Base-by-base conservation (phyloP, 2,888 invertebrate genomes). In the Bhutanitis thaidina region DNA sequence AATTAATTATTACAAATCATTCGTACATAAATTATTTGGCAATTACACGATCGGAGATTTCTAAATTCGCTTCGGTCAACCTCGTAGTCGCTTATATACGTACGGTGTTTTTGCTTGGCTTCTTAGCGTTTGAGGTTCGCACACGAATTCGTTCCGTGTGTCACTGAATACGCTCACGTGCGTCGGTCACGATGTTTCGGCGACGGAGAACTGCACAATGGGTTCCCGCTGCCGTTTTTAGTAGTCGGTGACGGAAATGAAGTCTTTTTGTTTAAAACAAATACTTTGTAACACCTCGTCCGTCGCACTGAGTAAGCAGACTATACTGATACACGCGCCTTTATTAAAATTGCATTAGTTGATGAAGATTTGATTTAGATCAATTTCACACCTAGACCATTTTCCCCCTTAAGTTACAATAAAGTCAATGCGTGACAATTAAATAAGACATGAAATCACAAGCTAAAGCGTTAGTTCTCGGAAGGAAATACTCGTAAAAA, bases 1-100 rank as follows among this genome's bases (percentile, higher is more conserved):
- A 85, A 87, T 89, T 86, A 87, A 89, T 89, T 86, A 86, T 80
- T 74, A 81, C 83, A 81, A 83, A 86, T 85, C 78, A 76, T 71
- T 67, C 67, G 69, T 74, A 74, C 71, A 76, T 80, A 79, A 79
- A 82, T 81, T 78, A 81, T 74, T 74, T 47, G 71, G 64, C 73
- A 77, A 80, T 82, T 77, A 74, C 73, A 70, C 66, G 70, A 64
- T 69, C 55, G 53, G 60, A 60, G 52, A 60, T 66, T 69, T 71
- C 64, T 65, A 65, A 68, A 69, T 60, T 55, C 57, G 61, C 55
- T 62, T 60, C 59, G 60, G 49, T 52, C 41, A 34, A 34, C 12
- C 12, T 12, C 12, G n/a, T 5, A 5, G 34, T 8, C 27, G 27
- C 7, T 27, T 8, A 7, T 10, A 12, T 34, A 34, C 34, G 5